These are phyloP conservation scores for Sialis fuliginosa DNA, from an alignment of 2,888 invertebrate species.

Conservation along the genomic window DNA sequence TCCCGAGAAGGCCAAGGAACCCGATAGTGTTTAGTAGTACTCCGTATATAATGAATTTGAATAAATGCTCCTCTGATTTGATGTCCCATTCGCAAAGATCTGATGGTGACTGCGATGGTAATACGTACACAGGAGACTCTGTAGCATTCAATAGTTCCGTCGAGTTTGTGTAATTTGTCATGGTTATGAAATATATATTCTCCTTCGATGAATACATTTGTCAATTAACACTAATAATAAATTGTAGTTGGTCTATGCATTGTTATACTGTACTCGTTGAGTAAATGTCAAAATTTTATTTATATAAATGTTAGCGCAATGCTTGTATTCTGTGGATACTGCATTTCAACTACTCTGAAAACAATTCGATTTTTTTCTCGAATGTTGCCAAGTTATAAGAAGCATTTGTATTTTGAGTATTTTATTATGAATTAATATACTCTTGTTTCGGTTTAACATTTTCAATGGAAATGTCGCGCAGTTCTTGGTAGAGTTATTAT, in stretches of 20 bases:
- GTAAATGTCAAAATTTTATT: no score
- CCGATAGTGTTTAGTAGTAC: slow-evolving; percentile 65
- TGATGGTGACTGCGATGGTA: background rate
- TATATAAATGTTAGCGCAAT: no score
- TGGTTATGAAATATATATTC: background rate
- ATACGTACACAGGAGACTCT: background rate
- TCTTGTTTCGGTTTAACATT: background rate
- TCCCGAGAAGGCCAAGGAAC: slow-evolving; percentile 72
- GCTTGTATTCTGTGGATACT: background rate
- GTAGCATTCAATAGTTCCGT: background rate
- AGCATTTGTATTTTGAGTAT: background rate
- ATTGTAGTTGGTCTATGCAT: no score
- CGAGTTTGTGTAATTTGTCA: background rate
- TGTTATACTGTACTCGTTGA: no score
- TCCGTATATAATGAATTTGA: slow-evolving; percentile 69
- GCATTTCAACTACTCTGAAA: background rate
- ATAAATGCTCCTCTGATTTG: slow-evolving; percentile 29
- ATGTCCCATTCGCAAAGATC: background rate
- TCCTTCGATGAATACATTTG: no score
- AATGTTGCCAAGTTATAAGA: background rate
- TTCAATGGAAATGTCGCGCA: background rate
- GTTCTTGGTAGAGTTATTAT: no score
- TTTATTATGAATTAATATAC: background rate
- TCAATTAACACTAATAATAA: no score
- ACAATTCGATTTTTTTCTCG: background rate